Base-by-base conservation (phyloP, 2,113 vertebrate species). In the Lathamus discolor region DNA sequence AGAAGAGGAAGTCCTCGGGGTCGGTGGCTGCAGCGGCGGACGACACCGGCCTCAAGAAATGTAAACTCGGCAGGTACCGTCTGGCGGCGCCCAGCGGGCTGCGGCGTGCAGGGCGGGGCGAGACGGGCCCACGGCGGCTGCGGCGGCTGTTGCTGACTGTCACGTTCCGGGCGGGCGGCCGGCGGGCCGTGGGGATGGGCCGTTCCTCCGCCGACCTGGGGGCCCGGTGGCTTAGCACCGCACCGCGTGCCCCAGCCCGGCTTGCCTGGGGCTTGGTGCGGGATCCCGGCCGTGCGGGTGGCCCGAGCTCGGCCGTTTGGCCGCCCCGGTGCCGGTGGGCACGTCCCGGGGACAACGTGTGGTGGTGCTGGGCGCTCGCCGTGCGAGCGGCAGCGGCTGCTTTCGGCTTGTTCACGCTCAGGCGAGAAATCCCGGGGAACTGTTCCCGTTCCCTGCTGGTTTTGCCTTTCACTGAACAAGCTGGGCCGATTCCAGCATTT, bases 11-110 rank as follows among this genome's bases (percentile, higher is more conserved):
- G 98, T 98, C 98, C 35, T 96, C 98, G 59, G 97, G 94, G 73
- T 81, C 95, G 78, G 96, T 90, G 76, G 88, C 96, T 33, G 86
- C 96, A 10, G 97, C 97, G 18, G 95, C 98, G 31, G 99, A 99
- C 55, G 99, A 99, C 75, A 92, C 98, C 66, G 97, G 97, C 93
- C 97, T 98, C 77, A 98, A 98, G 93, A 99, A 98, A 95, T 98
- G 98, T 97, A 99, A 99, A 98, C 98, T 99, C 90, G 98, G 98
- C 91, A 99, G 98, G 99, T 99, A 98, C 91, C 83, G 77, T 73
- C 63, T 66, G 33, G 6, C 5, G 70, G 31, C 29, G 48, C 31
- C 24, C 18, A 27, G 37, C 22, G 24, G 33, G 44, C 13, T 33
- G 54, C n/a, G 46, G 41, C 41, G 64, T 20, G 13, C 14, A 51